These are phyloP conservation scores for Oryzias dopingdopingensis DNA, from an alignment of 2,797 vertebrate genomes.

Conservation along the genomic window DNA sequence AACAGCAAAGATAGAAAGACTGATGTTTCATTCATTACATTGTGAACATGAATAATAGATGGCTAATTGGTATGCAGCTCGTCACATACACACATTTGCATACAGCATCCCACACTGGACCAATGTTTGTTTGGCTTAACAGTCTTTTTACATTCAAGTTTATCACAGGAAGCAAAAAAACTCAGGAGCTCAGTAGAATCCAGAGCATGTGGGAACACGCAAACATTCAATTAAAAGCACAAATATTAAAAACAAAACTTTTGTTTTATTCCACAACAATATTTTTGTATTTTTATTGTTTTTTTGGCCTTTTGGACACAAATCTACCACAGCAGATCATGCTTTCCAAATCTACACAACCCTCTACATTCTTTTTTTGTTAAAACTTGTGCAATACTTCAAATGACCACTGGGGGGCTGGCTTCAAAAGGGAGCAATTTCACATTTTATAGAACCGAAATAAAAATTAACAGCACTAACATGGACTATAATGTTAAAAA, in stretches of 20 bases:
- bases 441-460: too few species aligned
- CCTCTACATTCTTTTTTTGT: too few species aligned
- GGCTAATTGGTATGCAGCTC: slow-evolving; percentile 68
- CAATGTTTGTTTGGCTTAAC: slow-evolving; percentile 59
- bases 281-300: too few species aligned
- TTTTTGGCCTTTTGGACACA: too few species aligned
- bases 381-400: too few species aligned
- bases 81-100: slow-evolving; percentile 30
- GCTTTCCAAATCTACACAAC: too few species aligned
- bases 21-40: slow-evolving; percentile 71
- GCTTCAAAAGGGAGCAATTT: too few species aligned
- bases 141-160: slow-evolving; percentile 59
- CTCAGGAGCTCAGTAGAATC: slow-evolving; percentile 25
- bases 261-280: too few species aligned
- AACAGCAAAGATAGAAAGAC: slow-evolving; percentile 71
- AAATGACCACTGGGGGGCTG: too few species aligned
- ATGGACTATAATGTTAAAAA: too few species aligned
- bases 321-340: too few species aligned
- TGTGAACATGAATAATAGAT: slow-evolving; percentile 72
- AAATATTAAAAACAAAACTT: neutral
- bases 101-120: slow-evolving; percentile 43
- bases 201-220: slow-evolving; percentile 11
- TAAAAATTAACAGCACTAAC: too few species aligned
- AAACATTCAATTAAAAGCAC: neutral
- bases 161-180: slow-evolving; percentile 38